These are phyloP conservation scores for Xenopus borealis DNA, from an alignment of 2,113 vertebrate genomes.

Conservation along the genomic window DNA sequence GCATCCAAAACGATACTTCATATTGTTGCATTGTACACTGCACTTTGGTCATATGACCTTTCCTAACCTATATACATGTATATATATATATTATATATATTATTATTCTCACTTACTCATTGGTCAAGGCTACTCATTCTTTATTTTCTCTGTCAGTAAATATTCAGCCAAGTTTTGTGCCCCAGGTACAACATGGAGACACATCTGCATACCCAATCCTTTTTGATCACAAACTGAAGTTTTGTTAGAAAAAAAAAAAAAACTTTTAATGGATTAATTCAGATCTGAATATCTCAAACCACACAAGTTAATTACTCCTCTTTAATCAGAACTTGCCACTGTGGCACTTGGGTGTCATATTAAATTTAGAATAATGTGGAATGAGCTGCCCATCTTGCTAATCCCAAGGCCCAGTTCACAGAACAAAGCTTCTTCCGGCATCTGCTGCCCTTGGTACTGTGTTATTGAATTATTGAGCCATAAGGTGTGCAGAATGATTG, in stretches of 20 bases:
- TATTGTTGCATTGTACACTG: too few relatives aligned
- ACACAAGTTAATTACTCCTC: constrained; percentile 35
- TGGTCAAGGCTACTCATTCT: too few relatives aligned
- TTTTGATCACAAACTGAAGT: too few relatives aligned
- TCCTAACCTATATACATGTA: too few relatives aligned
- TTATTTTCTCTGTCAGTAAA: too few relatives aligned
- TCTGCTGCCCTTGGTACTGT: constrained; percentile 1
- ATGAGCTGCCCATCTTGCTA: constrained; percentile 17
- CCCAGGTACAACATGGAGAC: too few relatives aligned
- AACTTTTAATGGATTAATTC: constrained; percentile 32
- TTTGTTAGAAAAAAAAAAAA: neutral
- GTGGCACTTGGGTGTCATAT: constrained; percentile 37
- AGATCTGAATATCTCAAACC: constrained; percentile 24
- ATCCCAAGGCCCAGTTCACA: constrained; percentile 7
- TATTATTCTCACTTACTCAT: too few relatives aligned
- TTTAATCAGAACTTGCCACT: constrained; percentile 37
- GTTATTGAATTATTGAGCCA: constrained; percentile 7
- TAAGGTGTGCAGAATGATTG: neutral
- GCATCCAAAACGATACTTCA: too few relatives aligned
- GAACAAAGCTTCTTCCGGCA: constrained; percentile 2
- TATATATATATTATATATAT: too few relatives aligned
- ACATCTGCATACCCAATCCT: too few relatives aligned
- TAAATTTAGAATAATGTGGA: constrained; percentile 31
- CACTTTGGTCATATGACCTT: too few relatives aligned
- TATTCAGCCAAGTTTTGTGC: too few relatives aligned